A percentile compares a stretch with the other conserved stretches of the same genome.
phyloP scores from a whole-genome alignment of 2,797 vertebrate species.

The Periophthalmus magnuspinnatus region DNA sequence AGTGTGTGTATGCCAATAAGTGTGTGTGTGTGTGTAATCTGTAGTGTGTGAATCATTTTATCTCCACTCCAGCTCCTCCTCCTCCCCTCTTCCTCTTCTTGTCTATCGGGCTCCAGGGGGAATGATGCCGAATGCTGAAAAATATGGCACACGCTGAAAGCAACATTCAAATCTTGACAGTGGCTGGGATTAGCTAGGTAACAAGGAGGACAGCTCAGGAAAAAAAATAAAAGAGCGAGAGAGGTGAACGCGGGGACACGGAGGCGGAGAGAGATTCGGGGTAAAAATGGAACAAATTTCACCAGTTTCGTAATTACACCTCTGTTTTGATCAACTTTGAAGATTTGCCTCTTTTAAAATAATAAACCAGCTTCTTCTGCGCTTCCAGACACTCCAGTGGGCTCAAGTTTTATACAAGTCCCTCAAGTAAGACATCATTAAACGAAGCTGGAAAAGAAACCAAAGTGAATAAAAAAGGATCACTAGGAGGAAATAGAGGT shows the following conservation, averaged over 20 bases:
- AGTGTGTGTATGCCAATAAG: conserved; percentile 61
- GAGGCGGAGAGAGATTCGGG: conserved; percentile 59
- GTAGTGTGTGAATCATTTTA: conserved; percentile 72
- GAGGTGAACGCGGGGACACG: conserved; percentile 79
- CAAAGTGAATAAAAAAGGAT: conserved; percentile 56
- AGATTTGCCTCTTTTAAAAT: conserved; percentile 59
- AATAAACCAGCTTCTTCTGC: conserved; percentile 46
- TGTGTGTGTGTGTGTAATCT: conserved; percentile 61
- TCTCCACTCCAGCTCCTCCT: conserved; percentile 55
- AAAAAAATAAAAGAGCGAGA: conserved; percentile 68
- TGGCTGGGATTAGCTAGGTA: conserved; percentile 78
- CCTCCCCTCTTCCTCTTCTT: conserved; percentile 41
- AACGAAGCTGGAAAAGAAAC: conserved; percentile 52
- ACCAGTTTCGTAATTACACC: conserved; percentile 64
- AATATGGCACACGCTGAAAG: conserved; percentile 74
- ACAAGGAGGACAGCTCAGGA: conserved; percentile 70
- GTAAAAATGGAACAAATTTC: conserved; percentile 61
- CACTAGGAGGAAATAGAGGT: conserved; percentile 39
- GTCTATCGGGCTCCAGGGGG: conserved; percentile 69
- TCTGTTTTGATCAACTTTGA: conserved; percentile 51
- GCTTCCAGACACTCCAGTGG: conserved; percentile 47
- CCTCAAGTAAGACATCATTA: conserved; percentile 57
- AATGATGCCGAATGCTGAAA: conserved; percentile 71
- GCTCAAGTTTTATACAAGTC: conserved; percentile 58
- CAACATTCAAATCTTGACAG: conserved; percentile 79